phyloP scores from a whole-genome alignment of 2,113 vertebrate genomes.

The Hiodon tergisus region DNA sequence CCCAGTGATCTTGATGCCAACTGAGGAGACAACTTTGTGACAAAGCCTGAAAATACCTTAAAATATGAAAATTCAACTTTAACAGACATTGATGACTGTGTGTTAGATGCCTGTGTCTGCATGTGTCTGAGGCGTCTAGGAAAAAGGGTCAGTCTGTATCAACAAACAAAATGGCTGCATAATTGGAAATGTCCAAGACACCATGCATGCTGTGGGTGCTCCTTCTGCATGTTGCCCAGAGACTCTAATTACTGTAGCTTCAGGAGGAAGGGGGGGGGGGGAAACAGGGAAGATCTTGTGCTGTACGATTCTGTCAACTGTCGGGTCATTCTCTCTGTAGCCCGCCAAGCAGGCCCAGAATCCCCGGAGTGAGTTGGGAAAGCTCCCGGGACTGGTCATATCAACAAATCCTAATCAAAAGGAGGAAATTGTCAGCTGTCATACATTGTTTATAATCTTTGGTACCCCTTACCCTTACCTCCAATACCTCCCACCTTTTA shows the following conservation, averaged over 20 bases:
- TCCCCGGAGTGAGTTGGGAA: conserved; percentile 68
- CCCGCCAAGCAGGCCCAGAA: conserved; percentile 56
- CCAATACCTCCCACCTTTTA: conserved; percentile 40
- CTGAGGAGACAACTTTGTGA: conserved; percentile 1
- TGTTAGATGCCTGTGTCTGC: conserved; percentile 19
- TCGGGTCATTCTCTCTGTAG: conserved; percentile 52
- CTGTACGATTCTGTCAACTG: conserved; percentile 63
- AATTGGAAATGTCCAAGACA: conserved; percentile 68
- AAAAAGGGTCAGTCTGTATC: conserved; percentile 50
- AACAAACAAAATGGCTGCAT: conserved; percentile 66
- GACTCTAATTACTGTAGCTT: conserved; percentile 66
- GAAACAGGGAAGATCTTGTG: conserved; percentile 48
- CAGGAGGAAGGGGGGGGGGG: conserved; percentile 53
- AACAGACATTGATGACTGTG: conserved; percentile 25
- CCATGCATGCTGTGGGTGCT: conserved; percentile 61
- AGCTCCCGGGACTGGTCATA: conserved; percentile 63
- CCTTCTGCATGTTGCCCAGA: conserved; percentile 63
- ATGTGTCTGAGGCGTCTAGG: conserved; percentile 44
- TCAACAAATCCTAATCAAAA: conserved; percentile 75
- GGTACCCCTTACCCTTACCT: conserved; percentile 46
- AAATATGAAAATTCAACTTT: conserved; percentile 12
- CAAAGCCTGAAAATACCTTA: neutral
- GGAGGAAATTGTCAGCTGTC: conserved; percentile 72
- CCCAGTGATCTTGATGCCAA: neutral
- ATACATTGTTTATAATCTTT: conserved; percentile 67